Evolutionary conservation across 64 coral and sea anemone genomes (phyloP).

Genomic region (Pocillopora damicornis): DNA sequence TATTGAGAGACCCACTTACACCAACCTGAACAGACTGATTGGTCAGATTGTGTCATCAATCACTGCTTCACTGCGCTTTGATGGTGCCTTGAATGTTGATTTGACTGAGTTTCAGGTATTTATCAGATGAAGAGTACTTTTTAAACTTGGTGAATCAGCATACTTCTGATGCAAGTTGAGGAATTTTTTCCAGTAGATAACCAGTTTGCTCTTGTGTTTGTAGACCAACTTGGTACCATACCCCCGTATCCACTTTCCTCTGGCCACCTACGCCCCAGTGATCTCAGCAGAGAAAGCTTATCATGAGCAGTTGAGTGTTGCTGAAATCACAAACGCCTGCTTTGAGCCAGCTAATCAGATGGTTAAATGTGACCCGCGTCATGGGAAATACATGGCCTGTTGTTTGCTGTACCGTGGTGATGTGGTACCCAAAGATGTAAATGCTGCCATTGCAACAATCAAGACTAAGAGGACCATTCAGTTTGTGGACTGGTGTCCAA

Average conservation of each 20-base stretch:
- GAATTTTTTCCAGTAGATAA: too few relatives aligned
- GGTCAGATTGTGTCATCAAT: slow-evolving; percentile 11
- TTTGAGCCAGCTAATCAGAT: slow-evolving; percentile 20
- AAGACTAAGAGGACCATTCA: slow-evolving; percentile 24
- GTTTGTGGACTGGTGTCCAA: slow-evolving; percentile 28
- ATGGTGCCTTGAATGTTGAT: slow-evolving; percentile 25
- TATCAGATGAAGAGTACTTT: too few relatives aligned
- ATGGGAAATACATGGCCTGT: slow-evolving; percentile 19
- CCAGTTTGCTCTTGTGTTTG: neutral
- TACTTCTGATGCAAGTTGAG: too few relatives aligned
- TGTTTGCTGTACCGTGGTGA: slow-evolving; percentile 29
- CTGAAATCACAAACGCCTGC: neutral
- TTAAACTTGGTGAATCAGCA: neutral
- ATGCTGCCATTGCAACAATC: slow-evolving; percentile 23
- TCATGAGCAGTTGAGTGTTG: neutral
- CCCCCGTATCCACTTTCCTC: neutral
- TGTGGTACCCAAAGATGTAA: slow-evolving; percentile 17
- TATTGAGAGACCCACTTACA: slow-evolving; percentile 14
- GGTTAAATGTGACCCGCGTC: slow-evolving; percentile 10
- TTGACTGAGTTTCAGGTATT: slow-evolving; percentile 14
- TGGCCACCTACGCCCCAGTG: too few relatives aligned
- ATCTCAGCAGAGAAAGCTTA: too few relatives aligned
- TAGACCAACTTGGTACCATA: slow-evolving; percentile 19
- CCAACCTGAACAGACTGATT: slow-evolving; percentile 25
- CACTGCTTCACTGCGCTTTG: slow-evolving; percentile 13